Evolutionary conservation across 2,888 invertebrate genomes (phyloP).

Genomic region (Lissonota sp.): DNA sequence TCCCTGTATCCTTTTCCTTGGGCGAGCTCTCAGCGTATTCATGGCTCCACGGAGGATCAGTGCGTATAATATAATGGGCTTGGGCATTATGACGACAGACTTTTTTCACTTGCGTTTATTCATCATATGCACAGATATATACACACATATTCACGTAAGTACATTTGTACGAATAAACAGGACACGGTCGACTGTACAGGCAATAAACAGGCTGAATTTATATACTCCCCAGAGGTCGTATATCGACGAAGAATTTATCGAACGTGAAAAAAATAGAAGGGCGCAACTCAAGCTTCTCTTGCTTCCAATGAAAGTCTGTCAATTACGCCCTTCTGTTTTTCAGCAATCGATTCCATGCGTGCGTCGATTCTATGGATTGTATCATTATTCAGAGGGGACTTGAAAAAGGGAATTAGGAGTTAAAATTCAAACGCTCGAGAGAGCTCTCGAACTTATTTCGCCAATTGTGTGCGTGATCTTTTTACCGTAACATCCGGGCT

Average conservation of each 20-base stretch:
- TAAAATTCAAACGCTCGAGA: slow-evolving; percentile 45
- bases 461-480: slow-evolving; percentile 25
- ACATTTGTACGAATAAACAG: not conserved
- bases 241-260: too few species aligned
- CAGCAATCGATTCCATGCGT: slow-evolving; percentile 1
- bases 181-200: slow-evolving; percentile 22
- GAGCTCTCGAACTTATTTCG: slow-evolving; percentile 11
- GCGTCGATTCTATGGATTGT: too few species aligned
- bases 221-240: slow-evolving; percentile 5
- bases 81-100: slow-evolving; percentile 43
- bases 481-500: slow-evolving; percentile 46
- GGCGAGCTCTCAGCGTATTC: slow-evolving; percentile 33
- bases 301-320: too few species aligned
- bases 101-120: slow-evolving; percentile 8
- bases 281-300: too few species aligned
- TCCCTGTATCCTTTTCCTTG: slow-evolving; percentile 28
- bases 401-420: slow-evolving; percentile 53
- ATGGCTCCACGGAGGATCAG: slow-evolving; percentile 23
- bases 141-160: slow-evolving; percentile 2
- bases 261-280: too few species aligned
- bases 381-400: slow-evolving; percentile 5
- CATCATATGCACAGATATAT: not conserved
- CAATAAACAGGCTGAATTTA: slow-evolving; percentile 19
- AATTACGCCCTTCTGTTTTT: too few species aligned
- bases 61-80: too few species aligned